Conservation (phyloP, 1,140 invertebrate genomes). For the honey bee (Apis mellifera) region DNA sequence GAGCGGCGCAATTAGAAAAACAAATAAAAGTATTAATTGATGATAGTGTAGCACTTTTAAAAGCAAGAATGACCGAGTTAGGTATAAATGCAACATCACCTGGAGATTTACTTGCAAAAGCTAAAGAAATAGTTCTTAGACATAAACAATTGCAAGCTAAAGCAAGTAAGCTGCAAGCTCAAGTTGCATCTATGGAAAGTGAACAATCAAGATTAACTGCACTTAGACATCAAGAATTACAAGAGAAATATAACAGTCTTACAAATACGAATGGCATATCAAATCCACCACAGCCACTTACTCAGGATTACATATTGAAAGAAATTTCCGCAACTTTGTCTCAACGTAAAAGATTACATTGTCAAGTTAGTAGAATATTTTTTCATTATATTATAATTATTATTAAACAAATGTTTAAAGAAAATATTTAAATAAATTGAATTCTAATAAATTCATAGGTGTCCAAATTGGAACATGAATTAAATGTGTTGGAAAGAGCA, state of each 20-base stretch:
- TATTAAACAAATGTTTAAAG: not conserved
- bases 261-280: conserved; percentile 81
- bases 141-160: conserved; percentile 95
- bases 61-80: conserved; percentile 94
- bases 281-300: conserved; percentile 85
- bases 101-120: conserved; percentile 92
- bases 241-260: conserved; percentile 84
- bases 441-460: conserved; percentile 77
- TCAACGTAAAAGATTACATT: conserved; percentile 90
- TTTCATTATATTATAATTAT: not conserved
- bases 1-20: conserved; percentile 93
- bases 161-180: conserved; percentile 90
- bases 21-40: conserved; percentile 95
- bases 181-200: conserved; percentile 87
- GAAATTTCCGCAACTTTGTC: conserved; percentile 92
- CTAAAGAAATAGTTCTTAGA: conserved; percentile 94
- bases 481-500: conserved; percentile 87
- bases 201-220: conserved; percentile 87
- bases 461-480: conserved; percentile 88
- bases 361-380: conserved; percentile 80
- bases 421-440: conserved; percentile 7
- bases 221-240: conserved; percentile 86
- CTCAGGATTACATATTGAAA: conserved; percentile 90
- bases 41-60: conserved; percentile 94
- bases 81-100: conserved; percentile 92